These are phyloP conservation scores for Hypolimnas misippus DNA, from an alignment of 2,888 invertebrate genomes.

Conservation along the genomic window DNA sequence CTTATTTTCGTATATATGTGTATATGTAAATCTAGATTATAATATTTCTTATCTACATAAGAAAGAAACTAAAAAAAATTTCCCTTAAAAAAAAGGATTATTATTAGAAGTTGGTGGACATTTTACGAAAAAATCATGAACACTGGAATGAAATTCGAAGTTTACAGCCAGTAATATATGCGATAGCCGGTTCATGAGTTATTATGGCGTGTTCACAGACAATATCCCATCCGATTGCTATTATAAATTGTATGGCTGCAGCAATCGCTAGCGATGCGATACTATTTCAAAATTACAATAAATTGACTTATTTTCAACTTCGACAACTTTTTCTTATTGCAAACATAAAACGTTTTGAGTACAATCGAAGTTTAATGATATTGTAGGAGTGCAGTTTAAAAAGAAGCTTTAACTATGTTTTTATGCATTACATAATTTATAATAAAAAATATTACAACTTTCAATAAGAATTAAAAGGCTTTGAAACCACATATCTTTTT, in stretches of 20 bases:
- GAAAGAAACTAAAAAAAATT: too few relatives aligned
- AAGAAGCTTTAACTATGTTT: too few relatives aligned
- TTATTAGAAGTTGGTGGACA: neutral
- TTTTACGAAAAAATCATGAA: neutral
- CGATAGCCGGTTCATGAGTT: slow-evolving; percentile 30
- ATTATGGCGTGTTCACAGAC: slow-evolving; percentile 46
- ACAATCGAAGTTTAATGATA: too few relatives aligned
- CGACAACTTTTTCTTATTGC: neutral
- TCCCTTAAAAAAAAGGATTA: too few relatives aligned
- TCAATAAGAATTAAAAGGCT: too few relatives aligned
- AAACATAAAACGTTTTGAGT: neutral
- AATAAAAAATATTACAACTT: too few relatives aligned
- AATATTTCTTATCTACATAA: too few relatives aligned
- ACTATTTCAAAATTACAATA: slow-evolving; percentile 20
- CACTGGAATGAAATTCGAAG: slow-evolving; percentile 4
- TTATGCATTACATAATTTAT: too few relatives aligned
- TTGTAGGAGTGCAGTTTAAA: too few relatives aligned
- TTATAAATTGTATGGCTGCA: slow-evolving; percentile 43
- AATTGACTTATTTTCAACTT: neutral
- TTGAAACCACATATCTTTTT: too few relatives aligned
- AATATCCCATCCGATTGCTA: slow-evolving; percentile 43
- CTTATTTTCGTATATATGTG: too few relatives aligned
- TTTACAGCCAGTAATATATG: slow-evolving; percentile 16
- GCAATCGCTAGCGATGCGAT: slow-evolving; percentile 31
- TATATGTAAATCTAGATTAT: too few relatives aligned